phyloP scores from a whole-genome alignment of 1,140 invertebrate species.

The Streblospio benedicti region DNA sequence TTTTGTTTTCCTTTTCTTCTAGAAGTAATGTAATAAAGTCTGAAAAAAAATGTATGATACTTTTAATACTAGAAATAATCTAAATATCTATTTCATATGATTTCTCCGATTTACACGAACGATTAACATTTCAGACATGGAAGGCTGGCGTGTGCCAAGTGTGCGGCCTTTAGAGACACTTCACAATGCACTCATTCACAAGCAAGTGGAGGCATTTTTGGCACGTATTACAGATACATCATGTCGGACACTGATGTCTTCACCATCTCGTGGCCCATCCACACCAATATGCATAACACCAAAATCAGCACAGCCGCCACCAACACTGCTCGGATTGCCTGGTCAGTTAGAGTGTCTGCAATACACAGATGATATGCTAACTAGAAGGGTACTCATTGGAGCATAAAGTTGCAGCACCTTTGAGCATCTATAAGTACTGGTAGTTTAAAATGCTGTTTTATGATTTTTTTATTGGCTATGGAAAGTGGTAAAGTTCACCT shows the following conservation, averaged over 20 bases:
- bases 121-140: constrained; percentile 36
- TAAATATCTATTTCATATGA: no score
- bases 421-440: no score
- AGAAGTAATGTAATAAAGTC: no score
- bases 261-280: constrained; percentile 1
- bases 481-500: no score
- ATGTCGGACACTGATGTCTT: constrained; percentile 26
- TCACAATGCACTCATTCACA: constrained; percentile 85
- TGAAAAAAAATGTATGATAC: no score
- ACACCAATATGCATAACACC: neutral
- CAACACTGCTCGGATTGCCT: neutral
- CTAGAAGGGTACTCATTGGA: neutral
- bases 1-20: no score
- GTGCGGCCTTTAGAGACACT: constrained; percentile 89
- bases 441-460: no score
- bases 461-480: no score
- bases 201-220: constrained; percentile 79
- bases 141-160: constrained; percentile 65
- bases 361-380: neutral
- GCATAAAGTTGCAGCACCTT: no score
- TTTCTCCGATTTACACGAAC: no score
- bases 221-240: constrained; percentile 30
- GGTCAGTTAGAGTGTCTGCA: neutral
- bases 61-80: no score
- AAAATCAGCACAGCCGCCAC: neutral